A percentile compares a stretch with the other conserved stretches of the same genome.
Conservation (phyloP, 1,140 invertebrate genomes). For the Ylistrum balloti region DNA sequence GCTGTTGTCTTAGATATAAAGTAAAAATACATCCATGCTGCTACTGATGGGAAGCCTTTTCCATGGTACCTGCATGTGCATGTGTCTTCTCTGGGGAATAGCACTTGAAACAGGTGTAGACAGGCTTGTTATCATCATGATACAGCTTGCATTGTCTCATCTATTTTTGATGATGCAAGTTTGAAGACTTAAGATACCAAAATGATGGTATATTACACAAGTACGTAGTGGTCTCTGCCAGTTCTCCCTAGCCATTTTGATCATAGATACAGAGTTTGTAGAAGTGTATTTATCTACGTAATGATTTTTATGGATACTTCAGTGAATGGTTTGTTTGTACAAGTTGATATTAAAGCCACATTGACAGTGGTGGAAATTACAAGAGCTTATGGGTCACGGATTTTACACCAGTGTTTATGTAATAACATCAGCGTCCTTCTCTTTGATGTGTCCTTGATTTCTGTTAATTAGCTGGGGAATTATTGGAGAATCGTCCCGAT, state of each 20-base stretch:
- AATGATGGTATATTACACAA: too few relatives aligned
- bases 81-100: neutral
- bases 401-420: neutral
- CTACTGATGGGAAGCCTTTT: neutral
- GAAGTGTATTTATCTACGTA: too few relatives aligned
- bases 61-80: slow-evolving; percentile 11
- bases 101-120: neutral
- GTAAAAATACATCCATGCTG: neutral
- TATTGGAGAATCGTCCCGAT: neutral
- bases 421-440: neutral
- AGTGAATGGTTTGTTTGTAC: too few relatives aligned
- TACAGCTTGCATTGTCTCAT: neutral
- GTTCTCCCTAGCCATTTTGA: too few relatives aligned
- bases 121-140: neutral
- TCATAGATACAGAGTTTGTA: too few relatives aligned
- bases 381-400: neutral
- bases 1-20: neutral
- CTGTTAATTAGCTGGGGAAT: neutral
- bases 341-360: neutral
- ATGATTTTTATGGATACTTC: too few relatives aligned
- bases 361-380: neutral
- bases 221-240: too few relatives aligned
- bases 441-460: slow-evolving; percentile 33
- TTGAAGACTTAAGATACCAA: too few relatives aligned
- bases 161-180: neutral